A percentile compares a stretch with the other conserved stretches of the same genome.
Evolutionary conservation across 2,113 vertebrate genomes (phyloP).

Genomic region (Tylochromis polylepis): DNA sequence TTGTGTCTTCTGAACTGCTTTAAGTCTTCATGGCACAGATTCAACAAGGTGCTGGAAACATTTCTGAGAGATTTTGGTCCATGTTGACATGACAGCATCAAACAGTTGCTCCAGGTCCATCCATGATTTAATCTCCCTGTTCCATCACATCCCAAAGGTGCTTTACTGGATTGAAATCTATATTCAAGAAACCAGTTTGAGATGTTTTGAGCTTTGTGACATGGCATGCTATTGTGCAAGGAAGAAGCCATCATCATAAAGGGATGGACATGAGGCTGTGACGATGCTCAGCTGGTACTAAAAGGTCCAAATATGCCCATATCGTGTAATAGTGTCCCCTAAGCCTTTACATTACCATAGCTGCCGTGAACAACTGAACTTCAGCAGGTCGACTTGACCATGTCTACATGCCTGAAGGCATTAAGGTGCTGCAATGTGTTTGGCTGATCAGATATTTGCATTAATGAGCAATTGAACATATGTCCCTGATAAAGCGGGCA

Average conservation of each 20-base stretch:
- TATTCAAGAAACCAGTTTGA: background rate
- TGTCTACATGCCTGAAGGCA: background rate
- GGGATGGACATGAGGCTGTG: background rate
- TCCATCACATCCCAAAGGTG: background rate
- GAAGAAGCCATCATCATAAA: background rate
- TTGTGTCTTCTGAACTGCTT: background rate
- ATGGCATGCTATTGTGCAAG: background rate
- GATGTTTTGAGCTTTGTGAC: background rate
- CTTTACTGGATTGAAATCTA: background rate
- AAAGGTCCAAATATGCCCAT: too few species aligned
- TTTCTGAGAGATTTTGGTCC: background rate
- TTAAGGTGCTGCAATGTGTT: background rate
- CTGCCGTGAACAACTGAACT: background rate
- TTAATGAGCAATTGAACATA: background rate
- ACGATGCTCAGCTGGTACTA: background rate
- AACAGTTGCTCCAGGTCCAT: background rate
- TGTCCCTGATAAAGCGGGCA: background rate
- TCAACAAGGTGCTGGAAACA: background rate
- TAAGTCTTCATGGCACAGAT: background rate
- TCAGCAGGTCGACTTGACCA: background rate
- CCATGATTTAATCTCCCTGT: background rate
- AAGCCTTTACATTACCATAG: background rate
- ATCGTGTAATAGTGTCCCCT: background rate
- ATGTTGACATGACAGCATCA: background rate
- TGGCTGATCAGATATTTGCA: background rate